Conservation (phyloP, 1,140 invertebrate species). For the Drosophila repleta region DNA sequence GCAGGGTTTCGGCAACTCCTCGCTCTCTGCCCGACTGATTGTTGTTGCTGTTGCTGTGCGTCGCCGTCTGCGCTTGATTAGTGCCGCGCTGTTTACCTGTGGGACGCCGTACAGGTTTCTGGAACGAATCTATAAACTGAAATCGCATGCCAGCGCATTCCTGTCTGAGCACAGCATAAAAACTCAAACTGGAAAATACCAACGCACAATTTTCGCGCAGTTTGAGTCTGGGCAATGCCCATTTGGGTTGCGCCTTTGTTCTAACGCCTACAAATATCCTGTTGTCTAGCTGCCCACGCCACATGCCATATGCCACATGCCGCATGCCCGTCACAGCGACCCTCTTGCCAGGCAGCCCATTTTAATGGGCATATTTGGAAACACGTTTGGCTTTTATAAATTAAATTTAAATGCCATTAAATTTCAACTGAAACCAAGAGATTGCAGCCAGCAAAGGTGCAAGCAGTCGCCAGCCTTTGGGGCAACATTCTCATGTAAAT, state of each 20-base stretch:
- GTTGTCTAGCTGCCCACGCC: constrained; percentile 27
- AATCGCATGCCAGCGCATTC: constrained; percentile 59
- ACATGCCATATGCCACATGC: constrained; percentile 20
- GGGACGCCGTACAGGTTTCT: constrained; percentile 72
- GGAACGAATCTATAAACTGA: constrained; percentile 78
- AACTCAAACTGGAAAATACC: constrained; percentile 64
- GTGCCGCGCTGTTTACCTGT: constrained; percentile 76
- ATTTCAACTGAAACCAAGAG: constrained; percentile 50
- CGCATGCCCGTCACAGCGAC: not conserved
- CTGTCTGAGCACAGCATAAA: not conserved
- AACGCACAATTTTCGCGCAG: constrained; percentile 64
- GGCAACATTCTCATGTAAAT: constrained; percentile 51
- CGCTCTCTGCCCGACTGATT: constrained; percentile 9
- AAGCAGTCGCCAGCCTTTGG: constrained; percentile 14
- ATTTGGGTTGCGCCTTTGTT: constrained; percentile 45
- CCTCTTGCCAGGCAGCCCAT: not conserved
- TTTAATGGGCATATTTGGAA: constrained; percentile 54
- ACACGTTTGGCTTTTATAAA: constrained; percentile 69
- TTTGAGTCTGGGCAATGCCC: constrained; percentile 16
- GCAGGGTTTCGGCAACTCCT: constrained; percentile 13
- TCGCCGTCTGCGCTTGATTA: constrained; percentile 61
- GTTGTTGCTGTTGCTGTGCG: constrained; percentile 1
- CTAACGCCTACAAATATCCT: constrained; percentile 62
- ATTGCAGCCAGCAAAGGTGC: constrained; percentile 28
- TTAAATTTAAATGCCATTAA: constrained; percentile 75